Evolutionary conservation across 37 sponge, comb jelly and placozoan species (phyloP), one percentile per base, ranked within the genome.

Genomic region (Halichondria panicea): DNA sequence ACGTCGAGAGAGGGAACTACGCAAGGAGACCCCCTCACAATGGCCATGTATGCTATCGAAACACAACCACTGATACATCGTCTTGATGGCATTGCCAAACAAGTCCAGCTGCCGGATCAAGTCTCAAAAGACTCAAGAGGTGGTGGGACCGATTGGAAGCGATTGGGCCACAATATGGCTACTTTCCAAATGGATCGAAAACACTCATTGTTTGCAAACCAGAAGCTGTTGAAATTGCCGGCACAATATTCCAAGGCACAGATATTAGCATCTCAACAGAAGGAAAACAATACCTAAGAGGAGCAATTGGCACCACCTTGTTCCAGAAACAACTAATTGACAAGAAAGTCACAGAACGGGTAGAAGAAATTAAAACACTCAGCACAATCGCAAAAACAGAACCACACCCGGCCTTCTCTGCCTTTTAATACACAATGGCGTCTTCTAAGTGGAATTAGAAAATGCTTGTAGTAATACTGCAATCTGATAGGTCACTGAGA

Each of bases 1-100:
- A 32, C 60, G n/a, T 84, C 85, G 54, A 52, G 27, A 53, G 85
- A 83, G 37, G 84, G 84, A 18, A 83, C 84, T 33, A n/a, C n/a
- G n/a, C n/a, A n/a, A n/a, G n/a, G n/a, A n/a, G 85, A 77, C 30
- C 72, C 77, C 15, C 63, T 84, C 9, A 71, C 77, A 15, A 84
- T 63, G 78, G 55, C 64, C 24, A 84, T 76, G 65, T 84, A 84
- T 63, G 85, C 78, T 32, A 71, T 84, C 19, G 85, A 63, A 15
- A 71, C 44, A 9, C 42, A 31, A 31, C 85, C 85, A 38, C 36
- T 84, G 65, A 84, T 84, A 33, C 24, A 30, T 5, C 54, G 55
- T 45, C 65, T 84, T 24, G 60, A 73, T 70, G 60, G 50, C 28
- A 36, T 58, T 48, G 62, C 58, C 31, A 85, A 69, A 28, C 78